These are phyloP conservation scores for Helicoverpa armigera DNA, from an alignment of 1,140 invertebrate genomes.

Conservation along the genomic window DNA sequence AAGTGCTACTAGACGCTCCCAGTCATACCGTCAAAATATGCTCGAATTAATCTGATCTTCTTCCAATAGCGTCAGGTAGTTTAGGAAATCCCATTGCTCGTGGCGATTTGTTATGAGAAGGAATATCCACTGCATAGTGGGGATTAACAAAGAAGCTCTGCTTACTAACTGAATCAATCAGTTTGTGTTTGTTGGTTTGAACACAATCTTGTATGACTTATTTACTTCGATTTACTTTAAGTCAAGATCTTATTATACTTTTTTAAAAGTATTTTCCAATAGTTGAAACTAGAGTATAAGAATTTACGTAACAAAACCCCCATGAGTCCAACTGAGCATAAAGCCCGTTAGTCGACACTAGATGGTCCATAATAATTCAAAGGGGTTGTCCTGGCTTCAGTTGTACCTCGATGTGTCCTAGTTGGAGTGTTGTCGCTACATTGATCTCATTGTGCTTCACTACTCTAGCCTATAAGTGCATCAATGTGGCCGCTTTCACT, in stretches of 20 bases:
- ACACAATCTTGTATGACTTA: not conserved
- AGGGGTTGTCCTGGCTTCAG: not conserved
- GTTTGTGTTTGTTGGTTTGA: not conserved
- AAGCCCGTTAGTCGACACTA: not conserved
- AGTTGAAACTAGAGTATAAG: no score
- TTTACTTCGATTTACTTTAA: no score
- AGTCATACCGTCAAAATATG: conserved; percentile 2
- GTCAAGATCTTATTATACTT: no score
- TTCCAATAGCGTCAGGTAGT: not conserved
- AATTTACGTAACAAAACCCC: not conserved
- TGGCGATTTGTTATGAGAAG: not conserved
- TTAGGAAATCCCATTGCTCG: not conserved
- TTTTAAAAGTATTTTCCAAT: no score
- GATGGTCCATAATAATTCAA: conserved; percentile 11
- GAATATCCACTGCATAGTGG: not conserved
- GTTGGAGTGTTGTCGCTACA: conserved; percentile 1
- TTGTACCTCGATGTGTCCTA: not conserved
- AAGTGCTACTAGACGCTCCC: not conserved
- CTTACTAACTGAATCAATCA: no score
- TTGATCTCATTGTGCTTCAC: conserved; percentile 27
- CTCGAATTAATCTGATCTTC: conserved; percentile 17
- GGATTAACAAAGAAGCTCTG: not conserved
- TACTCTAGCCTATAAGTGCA: conserved; percentile 10
- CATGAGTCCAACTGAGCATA: not conserved
- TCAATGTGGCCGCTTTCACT: not conserved